Evolutionary conservation across 1,140 invertebrate species (phyloP).

Genomic region (Subanguina moxae): DNA sequence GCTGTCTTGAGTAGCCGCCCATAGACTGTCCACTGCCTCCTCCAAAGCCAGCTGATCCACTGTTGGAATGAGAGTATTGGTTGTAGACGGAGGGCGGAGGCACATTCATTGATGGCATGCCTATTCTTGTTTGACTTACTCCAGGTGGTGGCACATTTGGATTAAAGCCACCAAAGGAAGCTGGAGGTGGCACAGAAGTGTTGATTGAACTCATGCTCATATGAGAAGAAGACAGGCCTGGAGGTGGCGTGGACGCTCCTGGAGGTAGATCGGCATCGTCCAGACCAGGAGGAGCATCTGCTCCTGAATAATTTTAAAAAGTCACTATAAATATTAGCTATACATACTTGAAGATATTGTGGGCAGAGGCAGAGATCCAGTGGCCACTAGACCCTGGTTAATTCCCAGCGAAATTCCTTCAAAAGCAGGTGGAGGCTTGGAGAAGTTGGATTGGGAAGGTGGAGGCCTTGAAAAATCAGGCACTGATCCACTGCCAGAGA

Average conservation of each 20-base stretch:
- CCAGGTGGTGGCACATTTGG: conserved; percentile 43
- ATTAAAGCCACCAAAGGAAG: conserved; percentile 31
- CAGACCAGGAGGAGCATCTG: neutral
- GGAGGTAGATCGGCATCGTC: conserved; percentile 1
- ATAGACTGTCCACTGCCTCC: neutral
- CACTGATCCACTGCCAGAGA: conserved; percentile 12
- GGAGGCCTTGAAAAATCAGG: conserved; percentile 4
- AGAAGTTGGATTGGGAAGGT: conserved; percentile 12
- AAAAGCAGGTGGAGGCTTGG: conserved; percentile 27
- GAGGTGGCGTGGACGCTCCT: neutral
- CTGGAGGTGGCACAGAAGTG: conserved; percentile 33
- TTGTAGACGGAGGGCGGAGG: conserved; percentile 17
- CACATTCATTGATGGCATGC: conserved; percentile 29
- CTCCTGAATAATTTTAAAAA: neutral
- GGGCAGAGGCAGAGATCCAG: neutral
- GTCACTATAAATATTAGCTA: neutral
- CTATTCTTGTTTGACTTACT: conserved; percentile 11
- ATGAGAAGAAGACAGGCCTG: neutral
- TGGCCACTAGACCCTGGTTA: neutral
- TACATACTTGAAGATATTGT: neutral
- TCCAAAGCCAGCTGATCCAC: conserved; percentile 23
- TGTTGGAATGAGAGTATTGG: conserved; percentile 16
- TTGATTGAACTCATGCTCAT: conserved; percentile 21
- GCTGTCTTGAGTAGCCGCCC: conserved; percentile 1
- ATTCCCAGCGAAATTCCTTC: conserved; percentile 11